A percentile compares a stretch with the other conserved stretches of the same genome.
Conservation (phyloP, 2,888 invertebrate species). For the Agonum fuliginosum region DNA sequence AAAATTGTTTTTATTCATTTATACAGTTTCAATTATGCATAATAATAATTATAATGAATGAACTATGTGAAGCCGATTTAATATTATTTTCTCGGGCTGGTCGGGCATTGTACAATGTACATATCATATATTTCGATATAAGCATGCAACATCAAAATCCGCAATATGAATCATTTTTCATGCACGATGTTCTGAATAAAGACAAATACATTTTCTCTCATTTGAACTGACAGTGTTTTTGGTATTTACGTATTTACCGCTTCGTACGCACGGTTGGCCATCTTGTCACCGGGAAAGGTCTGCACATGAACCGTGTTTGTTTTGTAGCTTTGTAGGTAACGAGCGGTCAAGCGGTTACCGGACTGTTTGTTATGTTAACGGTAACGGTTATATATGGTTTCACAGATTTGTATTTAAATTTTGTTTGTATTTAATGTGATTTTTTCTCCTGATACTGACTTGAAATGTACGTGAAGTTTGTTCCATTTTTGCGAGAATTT, state of each 20-base stretch:
- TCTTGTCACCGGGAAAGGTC: constrained; percentile 19
- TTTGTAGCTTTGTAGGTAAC: background rate
- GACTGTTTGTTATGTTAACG: constrained; percentile 18
- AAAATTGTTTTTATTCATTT: too few relatives aligned
- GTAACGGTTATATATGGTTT: constrained; percentile 28
- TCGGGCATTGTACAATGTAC: too few relatives aligned
- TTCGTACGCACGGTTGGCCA: constrained; percentile 15
- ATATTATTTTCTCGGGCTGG: too few relatives aligned
- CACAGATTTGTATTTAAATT: constrained; percentile 26
- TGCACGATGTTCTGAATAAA: background rate
- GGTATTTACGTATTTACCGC: constrained; percentile 35
- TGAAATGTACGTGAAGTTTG: background rate
- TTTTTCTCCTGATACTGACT: constrained; percentile 20
- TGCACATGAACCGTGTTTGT: constrained; percentile 20
- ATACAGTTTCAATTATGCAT: too few relatives aligned
- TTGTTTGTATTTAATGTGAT: constrained; percentile 24
- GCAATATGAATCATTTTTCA: constrained; percentile 3
- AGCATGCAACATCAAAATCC: background rate
- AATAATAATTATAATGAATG: too few relatives aligned
- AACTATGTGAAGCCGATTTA: too few relatives aligned
- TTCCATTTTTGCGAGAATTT: background rate
- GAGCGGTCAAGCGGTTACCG: constrained; percentile 23
- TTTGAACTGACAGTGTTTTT: background rate
- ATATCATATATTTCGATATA: too few relatives aligned
- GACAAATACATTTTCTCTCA: constrained; percentile 3